phyloP scores from a whole-genome alignment of 2,797 vertebrate species.

The Chromobotia macracanthus region DNA sequence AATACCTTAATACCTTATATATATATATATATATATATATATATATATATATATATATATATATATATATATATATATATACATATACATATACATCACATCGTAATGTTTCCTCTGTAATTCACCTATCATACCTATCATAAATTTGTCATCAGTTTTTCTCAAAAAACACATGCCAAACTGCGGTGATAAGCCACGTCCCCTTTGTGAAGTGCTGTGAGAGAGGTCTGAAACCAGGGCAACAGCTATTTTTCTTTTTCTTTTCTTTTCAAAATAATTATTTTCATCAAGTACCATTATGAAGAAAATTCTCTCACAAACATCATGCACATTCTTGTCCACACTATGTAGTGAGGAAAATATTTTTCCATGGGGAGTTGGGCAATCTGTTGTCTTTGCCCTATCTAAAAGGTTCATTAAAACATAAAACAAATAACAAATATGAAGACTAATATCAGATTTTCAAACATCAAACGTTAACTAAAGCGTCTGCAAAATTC shows the following conservation, averaged over 20 bases:
- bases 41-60: too few relatives aligned
- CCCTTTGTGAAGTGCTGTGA: too few relatives aligned
- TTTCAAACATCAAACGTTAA: neutral
- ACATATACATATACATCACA: too few relatives aligned
- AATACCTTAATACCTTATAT: too few relatives aligned
- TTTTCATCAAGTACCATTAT: neutral
- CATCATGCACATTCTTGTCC: neutral
- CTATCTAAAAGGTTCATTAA: neutral
- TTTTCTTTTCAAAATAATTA: neutral
- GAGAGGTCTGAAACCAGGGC: too few relatives aligned
- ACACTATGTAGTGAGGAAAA: neutral
- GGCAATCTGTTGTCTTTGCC: slow-evolving; percentile 4
- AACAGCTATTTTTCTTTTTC: neutral
- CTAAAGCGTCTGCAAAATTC: neutral
- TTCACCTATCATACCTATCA: neutral
- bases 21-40: too few relatives aligned
- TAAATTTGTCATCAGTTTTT: neutral
- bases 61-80: too few relatives aligned
- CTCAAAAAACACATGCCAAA: neutral
- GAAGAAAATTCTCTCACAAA: neutral
- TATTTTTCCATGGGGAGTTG: neutral
- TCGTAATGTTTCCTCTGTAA: neutral
- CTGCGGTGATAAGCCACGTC: neutral
- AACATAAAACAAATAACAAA: neutral
- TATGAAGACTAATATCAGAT: neutral